Percentiles rank a stretch among this genome's conserved stretches.
Conservation (phyloP, 2,888 invertebrate species). For the Drosophila mayaguana region DNA sequence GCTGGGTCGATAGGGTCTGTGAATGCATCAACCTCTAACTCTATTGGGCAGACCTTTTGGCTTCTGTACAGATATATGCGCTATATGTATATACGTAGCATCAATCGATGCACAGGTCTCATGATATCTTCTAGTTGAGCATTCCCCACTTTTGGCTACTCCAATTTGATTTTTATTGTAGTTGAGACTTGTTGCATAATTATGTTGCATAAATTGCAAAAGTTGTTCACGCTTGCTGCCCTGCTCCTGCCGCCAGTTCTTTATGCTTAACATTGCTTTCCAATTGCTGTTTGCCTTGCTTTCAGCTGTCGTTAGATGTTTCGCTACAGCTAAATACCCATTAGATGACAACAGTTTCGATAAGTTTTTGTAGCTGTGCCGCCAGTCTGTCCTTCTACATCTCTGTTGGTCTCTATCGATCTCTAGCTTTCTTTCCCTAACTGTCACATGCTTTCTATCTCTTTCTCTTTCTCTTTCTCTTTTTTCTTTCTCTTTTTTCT, state of each 20-base stretch:
- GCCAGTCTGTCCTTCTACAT: background rate
- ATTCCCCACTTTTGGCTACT: background rate
- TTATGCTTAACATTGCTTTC: slow-evolving; percentile 55
- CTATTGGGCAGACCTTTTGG: no score
- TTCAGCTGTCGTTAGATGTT: slow-evolving; percentile 13
- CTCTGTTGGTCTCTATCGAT: background rate
- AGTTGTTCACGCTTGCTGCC: slow-evolving; percentile 70
- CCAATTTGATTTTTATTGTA: slow-evolving; percentile 15
- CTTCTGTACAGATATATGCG: no score
- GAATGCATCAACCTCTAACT: no score
- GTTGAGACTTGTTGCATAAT: slow-evolving; percentile 68
- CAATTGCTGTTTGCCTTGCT: slow-evolving; percentile 28
- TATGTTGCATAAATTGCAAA: slow-evolving; percentile 82
- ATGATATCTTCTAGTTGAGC: background rate
- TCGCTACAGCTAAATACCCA: background rate
- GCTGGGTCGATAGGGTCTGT: no score
- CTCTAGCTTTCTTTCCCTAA: no score
- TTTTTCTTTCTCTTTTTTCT: no score
- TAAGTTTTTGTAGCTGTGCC: background rate
- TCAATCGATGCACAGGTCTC: no score
- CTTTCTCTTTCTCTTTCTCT: background rate
- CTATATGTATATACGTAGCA: no score
- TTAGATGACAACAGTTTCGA: background rate
- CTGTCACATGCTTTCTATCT: no score
- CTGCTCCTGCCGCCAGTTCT: slow-evolving; percentile 32